Evolutionary conservation across 2,888 invertebrate species (phyloP).

Genomic region (Drosophila emarginata): DNA sequence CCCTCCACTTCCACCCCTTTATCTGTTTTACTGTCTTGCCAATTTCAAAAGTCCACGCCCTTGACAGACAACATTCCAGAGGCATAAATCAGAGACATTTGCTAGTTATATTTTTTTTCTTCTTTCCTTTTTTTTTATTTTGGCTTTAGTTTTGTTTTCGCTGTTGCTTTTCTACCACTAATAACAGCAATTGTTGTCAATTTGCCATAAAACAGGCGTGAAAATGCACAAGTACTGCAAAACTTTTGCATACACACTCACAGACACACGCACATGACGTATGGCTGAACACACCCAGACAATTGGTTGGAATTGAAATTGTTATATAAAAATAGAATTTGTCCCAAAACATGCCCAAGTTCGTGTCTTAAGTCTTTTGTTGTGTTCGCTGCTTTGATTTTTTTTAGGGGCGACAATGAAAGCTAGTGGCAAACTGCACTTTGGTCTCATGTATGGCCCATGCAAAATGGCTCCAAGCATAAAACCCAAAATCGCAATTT

Average conservation of each 20-base stretch:
- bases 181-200: slow-evolving; percentile 77
- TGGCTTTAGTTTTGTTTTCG: neutral
- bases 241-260: slow-evolving; percentile 12
- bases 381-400: slow-evolving; percentile 29
- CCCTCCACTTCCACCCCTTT: neutral
- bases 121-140: slow-evolving; percentile 1
- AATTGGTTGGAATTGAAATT: slow-evolving; percentile 73
- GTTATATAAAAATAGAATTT: slow-evolving; percentile 75
- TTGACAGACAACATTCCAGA: slow-evolving; percentile 74
- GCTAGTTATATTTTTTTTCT: slow-evolving; percentile 39
- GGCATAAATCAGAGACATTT: slow-evolving; percentile 62
- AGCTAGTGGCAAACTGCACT: slow-evolving; percentile 52
- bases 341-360: slow-evolving; percentile 78
- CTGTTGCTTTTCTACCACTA: slow-evolving; percentile 36
- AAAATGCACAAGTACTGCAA: slow-evolving; percentile 63
- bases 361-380: slow-evolving; percentile 75
- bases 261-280: neutral
- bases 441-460: slow-evolving; percentile 52
- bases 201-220: slow-evolving; percentile 77
- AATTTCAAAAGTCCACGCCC: slow-evolving; percentile 58
- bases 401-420: slow-evolving; percentile 64
- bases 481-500: slow-evolving; percentile 6
- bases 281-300: slow-evolving; percentile 67
- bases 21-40: slow-evolving; percentile 14
- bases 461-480: slow-evolving; percentile 21